Evolutionary conservation across 2,113 vertebrate genomes (phyloP).

Genomic region (Sarotherodon lohbergeri): DNA sequence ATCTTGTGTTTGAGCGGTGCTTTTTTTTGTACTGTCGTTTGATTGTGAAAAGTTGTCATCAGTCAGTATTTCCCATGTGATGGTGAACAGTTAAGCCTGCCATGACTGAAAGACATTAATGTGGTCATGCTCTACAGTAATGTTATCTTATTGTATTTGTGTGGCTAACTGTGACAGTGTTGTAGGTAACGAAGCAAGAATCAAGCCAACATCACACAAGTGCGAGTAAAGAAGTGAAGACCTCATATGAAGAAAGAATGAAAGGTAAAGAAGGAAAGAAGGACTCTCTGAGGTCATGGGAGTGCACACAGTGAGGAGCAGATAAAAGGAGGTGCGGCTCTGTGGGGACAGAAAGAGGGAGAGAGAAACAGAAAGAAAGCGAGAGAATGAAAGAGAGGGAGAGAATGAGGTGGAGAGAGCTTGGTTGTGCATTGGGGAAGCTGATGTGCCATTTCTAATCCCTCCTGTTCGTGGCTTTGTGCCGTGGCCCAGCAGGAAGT

Average conservation of each 20-base stretch:
- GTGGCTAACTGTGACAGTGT: neutral
- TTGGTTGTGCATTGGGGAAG: conserved; percentile 51
- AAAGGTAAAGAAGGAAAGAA: neutral
- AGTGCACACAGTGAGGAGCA: conserved; percentile 36
- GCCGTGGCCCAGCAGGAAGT: conserved; percentile 78
- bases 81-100: neutral
- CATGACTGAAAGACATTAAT: neutral
- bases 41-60: neutral
- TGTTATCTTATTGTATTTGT: neutral
- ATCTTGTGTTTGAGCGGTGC: neutral
- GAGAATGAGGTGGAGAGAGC: conserved; percentile 42
- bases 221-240: neutral
- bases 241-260: neutral
- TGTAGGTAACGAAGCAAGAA: neutral
- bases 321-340: conserved; percentile 53
- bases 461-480: conserved; percentile 81
- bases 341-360: conserved; percentile 26
- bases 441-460: conserved; percentile 80
- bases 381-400: conserved; percentile 25
- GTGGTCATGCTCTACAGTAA: neutral
- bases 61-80: neutral
- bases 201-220: neutral
- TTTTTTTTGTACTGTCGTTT: neutral
- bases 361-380: conserved; percentile 4
- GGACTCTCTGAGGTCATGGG: conserved; percentile 35